Evolutionary conservation across 2,113 vertebrate genomes (phyloP).

Genomic region (Centropristis striata): DNA sequence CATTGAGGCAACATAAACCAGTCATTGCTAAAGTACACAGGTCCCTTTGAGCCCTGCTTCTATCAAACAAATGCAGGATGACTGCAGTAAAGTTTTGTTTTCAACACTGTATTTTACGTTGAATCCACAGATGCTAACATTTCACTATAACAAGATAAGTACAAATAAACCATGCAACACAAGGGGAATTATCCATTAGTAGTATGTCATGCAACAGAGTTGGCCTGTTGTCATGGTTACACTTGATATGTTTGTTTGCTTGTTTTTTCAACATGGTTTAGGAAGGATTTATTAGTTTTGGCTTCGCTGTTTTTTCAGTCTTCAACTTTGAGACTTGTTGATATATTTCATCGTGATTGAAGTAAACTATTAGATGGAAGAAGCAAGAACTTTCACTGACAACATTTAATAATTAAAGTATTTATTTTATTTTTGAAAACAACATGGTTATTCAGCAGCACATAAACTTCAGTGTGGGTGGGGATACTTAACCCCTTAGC

Average conservation of each 20-base stretch:
- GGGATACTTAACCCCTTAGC: no score
- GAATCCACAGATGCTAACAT: neutral
- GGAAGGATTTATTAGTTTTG: neutral
- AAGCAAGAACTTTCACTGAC: neutral
- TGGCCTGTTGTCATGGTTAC: neutral
- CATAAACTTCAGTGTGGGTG: neutral
- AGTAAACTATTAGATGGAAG: neutral
- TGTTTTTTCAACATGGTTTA: neutral
- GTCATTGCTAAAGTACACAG: neutral
- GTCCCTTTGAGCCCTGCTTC: neutral
- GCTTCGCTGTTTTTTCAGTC: neutral
- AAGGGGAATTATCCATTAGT: neutral
- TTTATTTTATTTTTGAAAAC: neutral
- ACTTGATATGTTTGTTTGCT: neutral
- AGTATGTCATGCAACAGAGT: neutral
- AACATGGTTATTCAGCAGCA: neutral
- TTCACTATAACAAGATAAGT: neutral
- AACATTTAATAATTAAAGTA: neutral
- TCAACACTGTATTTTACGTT: neutral
- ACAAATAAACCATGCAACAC: neutral
- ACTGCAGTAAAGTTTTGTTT: constrained; percentile 3
- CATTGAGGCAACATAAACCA: constrained; percentile 9
- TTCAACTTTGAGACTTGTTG: neutral
- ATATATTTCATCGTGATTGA: neutral
- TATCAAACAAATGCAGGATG: neutral